A percentile compares a stretch with the other conserved stretches of the same genome.
Conservation (phyloP, 2,888 invertebrate species). For the Platerodrilus igneus region DNA sequence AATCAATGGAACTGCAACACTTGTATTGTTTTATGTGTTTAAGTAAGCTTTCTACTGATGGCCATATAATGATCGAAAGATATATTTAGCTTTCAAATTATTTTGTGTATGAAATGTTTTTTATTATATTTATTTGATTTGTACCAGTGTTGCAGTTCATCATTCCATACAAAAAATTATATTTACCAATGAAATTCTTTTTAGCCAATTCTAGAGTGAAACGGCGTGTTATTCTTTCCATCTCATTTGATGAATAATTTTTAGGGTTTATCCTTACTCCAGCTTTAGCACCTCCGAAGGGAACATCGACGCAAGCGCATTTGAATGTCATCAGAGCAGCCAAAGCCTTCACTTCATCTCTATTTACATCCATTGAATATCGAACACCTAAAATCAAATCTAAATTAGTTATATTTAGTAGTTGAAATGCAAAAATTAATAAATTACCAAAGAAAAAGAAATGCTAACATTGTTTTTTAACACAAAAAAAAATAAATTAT, state of each 20-base stretch:
- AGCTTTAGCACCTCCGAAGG: slow-evolving; percentile 96
- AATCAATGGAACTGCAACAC: too few species aligned
- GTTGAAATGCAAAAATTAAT: neutral
- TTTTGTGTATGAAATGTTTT: too few species aligned
- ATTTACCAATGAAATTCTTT: slow-evolving; percentile 87
- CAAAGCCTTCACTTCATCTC: slow-evolving; percentile 93
- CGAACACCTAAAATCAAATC: slow-evolving; percentile 72
- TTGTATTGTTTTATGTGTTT: too few species aligned
- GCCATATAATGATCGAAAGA: too few species aligned
- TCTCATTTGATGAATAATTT: slow-evolving; percentile 83
- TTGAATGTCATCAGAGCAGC: slow-evolving; percentile 99
- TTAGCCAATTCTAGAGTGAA: slow-evolving; percentile 95
- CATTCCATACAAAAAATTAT: too few species aligned
- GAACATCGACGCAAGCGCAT: slow-evolving; percentile 97
- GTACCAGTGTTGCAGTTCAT: neutral
- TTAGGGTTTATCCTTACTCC: slow-evolving; percentile 95
- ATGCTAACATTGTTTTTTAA: neutral
- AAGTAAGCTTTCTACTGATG: too few species aligned
- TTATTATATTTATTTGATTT: neutral
- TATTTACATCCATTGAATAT: slow-evolving; percentile 85
- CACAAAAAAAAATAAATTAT: too few species aligned
- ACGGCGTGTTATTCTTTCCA: slow-evolving; percentile 94
- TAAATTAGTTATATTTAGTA: neutral
- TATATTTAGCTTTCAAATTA: too few species aligned
- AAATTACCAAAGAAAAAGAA: slow-evolving; percentile 2